Base-by-base conservation (phyloP, 92 coral and sea anemone genomes). In the Hydrozoanthus gracilis region DNA sequence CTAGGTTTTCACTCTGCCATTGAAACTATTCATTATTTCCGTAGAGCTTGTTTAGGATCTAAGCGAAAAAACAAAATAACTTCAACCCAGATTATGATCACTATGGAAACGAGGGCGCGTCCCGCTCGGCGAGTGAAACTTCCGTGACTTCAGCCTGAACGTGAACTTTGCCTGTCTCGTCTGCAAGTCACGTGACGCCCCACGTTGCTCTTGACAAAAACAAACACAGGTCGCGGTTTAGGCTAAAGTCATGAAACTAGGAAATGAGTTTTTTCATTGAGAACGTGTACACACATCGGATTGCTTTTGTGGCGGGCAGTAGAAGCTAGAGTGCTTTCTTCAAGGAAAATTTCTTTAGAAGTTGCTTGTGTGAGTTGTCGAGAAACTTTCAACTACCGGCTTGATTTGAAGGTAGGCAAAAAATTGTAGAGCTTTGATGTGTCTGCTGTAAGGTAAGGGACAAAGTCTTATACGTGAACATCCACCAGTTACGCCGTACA, bases 181-280 rank as follows among this genome's bases (percentile, higher is more conserved):
- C 58, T 80, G n/a, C 85, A 65, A 56, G 45, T 80, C 85, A 80
- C 85, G 85, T 80, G 85, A 62, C 45, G 49, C 62, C 85, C 74
- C 85, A 80, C 85, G 85, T 66, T 67, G 85, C 72, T 80, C 73
- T 80, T 80, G 74, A 80, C 85, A 80, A 80, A 76, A 80, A 80
- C 85, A 80, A 80, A 80, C 85, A 80, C 47, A 13, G 61, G 85
- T 80, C 82, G 85, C 73, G 74, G 85, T 80, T 80, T 80, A 80
- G 85, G 85, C 85, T 65, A 80, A 80, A 80, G 85, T 80, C 85
- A 80, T 80, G 85, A 80, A 80, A 80, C 85, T 49, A 80, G 85
- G 85, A 80, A 80, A 80, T 80, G 85, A 80, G 85, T 80, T 80
- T 76, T 78, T 62, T 68, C 39, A 27, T 68, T 66, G 73, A 80